A percentile compares a stretch with the other conserved stretches of the same genome.
Evolutionary conservation across 64 coral and sea anemone genomes (phyloP).

Genomic region (Montipora sp.): DNA sequence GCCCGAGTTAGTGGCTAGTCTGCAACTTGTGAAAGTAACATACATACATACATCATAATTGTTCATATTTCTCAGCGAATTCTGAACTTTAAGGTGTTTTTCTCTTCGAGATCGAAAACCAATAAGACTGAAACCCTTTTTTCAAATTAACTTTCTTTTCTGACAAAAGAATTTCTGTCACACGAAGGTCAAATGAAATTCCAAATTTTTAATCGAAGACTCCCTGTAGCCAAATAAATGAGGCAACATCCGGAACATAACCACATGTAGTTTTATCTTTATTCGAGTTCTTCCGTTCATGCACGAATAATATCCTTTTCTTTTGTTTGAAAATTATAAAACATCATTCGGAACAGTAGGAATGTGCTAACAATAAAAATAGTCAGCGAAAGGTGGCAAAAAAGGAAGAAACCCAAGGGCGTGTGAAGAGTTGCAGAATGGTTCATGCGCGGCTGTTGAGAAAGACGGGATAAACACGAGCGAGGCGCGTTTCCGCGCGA

Average conservation of each 20-base stretch:
- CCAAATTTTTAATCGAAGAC: background rate
- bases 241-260: slow-evolving; percentile 16
- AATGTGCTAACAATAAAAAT: background rate
- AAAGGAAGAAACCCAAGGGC: background rate
- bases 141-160: too few relatives aligned
- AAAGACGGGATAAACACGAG: background rate
- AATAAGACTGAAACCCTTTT: too few relatives aligned
- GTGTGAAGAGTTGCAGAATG: background rate
- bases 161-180: too few relatives aligned
- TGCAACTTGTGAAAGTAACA: too few relatives aligned
- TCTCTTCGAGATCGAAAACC: background rate
- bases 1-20: too few relatives aligned
- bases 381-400: background rate
- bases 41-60: too few relatives aligned
- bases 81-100: background rate
- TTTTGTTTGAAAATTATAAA: background rate
- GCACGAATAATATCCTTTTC: background rate
- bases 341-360: background rate
- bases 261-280: background rate
- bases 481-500: background rate
- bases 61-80: background rate
- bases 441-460: background rate
- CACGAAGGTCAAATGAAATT: too few relatives aligned
- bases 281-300: background rate
- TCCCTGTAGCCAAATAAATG: slow-evolving; percentile 19